phyloP scores from a whole-genome alignment of 2,113 vertebrate genomes.

The Trichomycterus rosablanca region DNA sequence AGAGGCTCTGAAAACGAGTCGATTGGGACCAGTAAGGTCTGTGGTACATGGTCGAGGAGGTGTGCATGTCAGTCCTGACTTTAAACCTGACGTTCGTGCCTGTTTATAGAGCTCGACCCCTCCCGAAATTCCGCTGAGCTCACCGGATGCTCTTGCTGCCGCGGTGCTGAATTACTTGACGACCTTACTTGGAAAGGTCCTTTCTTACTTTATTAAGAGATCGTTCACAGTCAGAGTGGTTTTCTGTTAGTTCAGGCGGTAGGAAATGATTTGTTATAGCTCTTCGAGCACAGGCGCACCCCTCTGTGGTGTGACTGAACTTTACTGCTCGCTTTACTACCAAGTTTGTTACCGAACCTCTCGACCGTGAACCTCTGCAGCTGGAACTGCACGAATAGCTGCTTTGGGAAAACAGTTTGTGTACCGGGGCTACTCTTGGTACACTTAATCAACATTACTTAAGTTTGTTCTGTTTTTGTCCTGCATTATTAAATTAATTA shows the following conservation, averaged over 20 bases:
- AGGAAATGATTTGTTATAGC: too few species aligned
- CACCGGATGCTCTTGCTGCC: conserved; percentile 49
- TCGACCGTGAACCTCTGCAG: not conserved
- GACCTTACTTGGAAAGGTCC: conserved; percentile 46
- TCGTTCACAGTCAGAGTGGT: too few species aligned
- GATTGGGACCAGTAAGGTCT: not conserved
- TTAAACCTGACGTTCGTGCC: conserved; percentile 22
- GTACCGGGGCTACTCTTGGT: too few species aligned
- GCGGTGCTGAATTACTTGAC: conserved; percentile 53
- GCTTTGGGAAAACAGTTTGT: not conserved
- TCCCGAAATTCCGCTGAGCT: conserved; percentile 59
- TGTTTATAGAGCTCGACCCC: conserved; percentile 58
- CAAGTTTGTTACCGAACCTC: too few species aligned
- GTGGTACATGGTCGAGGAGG: not conserved
- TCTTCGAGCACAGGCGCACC: too few species aligned
- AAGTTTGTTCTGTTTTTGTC: too few species aligned
- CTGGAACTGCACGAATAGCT: conserved; percentile 1
- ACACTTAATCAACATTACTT: too few species aligned
- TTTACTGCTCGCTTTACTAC: too few species aligned
- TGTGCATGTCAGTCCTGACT: conserved; percentile 7
- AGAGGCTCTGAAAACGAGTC: conserved; percentile 7
- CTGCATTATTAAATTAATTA: too few species aligned
- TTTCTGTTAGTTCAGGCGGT: too few species aligned
- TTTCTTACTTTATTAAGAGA: not conserved
- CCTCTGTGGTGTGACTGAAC: too few species aligned